Conservation (phyloP, 2,888 invertebrate species). For the Plagodis pulveraria region DNA sequence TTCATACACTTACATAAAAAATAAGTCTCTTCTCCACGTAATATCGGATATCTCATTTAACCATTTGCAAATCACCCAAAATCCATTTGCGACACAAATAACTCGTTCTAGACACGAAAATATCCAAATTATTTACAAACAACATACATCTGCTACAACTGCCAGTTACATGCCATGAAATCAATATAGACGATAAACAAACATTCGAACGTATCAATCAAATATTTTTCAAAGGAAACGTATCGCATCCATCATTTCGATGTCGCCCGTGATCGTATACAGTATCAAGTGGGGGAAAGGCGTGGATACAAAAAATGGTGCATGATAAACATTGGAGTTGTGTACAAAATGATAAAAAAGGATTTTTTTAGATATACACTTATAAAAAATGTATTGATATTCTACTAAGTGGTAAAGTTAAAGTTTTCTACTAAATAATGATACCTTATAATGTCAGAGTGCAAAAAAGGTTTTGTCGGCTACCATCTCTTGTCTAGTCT, state of each 20-base stretch:
- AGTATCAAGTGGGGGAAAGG: slow-evolving; percentile 9
- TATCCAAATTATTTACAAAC: slow-evolving; percentile 8
- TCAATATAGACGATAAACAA: slow-evolving; percentile 33
- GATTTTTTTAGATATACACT: no score
- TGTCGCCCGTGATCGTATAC: slow-evolving; percentile 28
- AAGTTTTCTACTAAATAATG: no score
- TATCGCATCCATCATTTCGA: slow-evolving; percentile 42
- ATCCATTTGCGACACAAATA: slow-evolving; percentile 17
- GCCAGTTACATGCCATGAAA: slow-evolving; percentile 19
- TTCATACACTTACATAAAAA: no score
- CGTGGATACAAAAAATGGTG: background rate
- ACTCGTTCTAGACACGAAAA: slow-evolving; percentile 9
- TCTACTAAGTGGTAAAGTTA: no score
- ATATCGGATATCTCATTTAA: no score
- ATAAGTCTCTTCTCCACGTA: no score
- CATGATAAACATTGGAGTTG: no score
- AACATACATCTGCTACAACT: slow-evolving; percentile 16
- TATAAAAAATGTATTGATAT: no score
- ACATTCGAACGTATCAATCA: slow-evolving; percentile 39
- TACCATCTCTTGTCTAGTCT: no score
- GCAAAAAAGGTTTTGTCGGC: no score
- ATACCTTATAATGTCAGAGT: no score
- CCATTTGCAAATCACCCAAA: slow-evolving; percentile 17
- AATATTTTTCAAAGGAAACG: slow-evolving; percentile 37
- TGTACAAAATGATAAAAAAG: no score